Conservation (phyloP, 2,888 invertebrate genomes). For the Drosophila atroscutellata region DNA sequence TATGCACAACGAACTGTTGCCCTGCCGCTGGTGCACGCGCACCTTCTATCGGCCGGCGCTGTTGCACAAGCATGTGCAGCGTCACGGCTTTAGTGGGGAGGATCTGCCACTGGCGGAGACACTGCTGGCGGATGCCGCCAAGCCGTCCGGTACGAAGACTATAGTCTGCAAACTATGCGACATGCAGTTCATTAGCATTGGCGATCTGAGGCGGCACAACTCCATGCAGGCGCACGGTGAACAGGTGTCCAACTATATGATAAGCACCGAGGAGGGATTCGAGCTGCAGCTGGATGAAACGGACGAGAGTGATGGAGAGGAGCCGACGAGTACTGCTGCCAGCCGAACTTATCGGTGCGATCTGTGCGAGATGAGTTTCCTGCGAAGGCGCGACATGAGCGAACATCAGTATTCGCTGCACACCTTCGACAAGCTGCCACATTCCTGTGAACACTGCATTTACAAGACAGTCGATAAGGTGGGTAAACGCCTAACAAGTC, state of each 20-base stretch:
- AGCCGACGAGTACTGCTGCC: constrained; percentile 18
- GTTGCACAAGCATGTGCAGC: constrained; percentile 77
- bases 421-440: constrained; percentile 85
- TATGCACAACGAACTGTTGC: constrained; percentile 67
- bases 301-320: constrained; percentile 79
- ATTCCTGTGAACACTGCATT: constrained; percentile 86
- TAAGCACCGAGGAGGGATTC: constrained; percentile 82
- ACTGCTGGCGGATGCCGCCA: constrained; percentile 70
- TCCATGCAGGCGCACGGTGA: constrained; percentile 46
- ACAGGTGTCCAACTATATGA: constrained; percentile 74
- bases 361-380: constrained; percentile 76
- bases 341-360: constrained; percentile 72
- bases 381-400: constrained; percentile 79
- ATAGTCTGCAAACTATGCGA: constrained; percentile 80
- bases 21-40: constrained; percentile 82
- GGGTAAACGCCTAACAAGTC: background rate
- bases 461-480: constrained; percentile 86
- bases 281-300: constrained; percentile 84
- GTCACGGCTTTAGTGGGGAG: constrained; percentile 71
- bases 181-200: constrained; percentile 66
- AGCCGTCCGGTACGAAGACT: constrained; percentile 74
- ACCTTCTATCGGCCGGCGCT: constrained; percentile 78
- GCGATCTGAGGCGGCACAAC: constrained; percentile 70
- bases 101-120: constrained; percentile 73
- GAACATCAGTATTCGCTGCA: constrained; percentile 82